phyloP scores from a whole-genome alignment of 2,888 invertebrate genomes.

The Luperina testacea region DNA sequence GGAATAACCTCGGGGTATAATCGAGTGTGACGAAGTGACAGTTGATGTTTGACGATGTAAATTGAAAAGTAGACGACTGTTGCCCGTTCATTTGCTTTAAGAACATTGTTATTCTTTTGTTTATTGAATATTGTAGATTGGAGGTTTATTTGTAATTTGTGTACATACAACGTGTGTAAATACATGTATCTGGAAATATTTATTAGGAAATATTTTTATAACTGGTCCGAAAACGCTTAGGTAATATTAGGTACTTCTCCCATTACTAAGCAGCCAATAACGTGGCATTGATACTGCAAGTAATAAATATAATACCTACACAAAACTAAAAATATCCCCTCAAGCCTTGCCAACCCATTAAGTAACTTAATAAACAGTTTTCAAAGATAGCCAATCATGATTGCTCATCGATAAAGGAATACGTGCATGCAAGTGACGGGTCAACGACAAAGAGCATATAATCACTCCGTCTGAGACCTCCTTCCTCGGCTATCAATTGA shows the following conservation, averaged over 20 bases:
- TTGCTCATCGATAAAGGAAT: constrained; percentile 29
- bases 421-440: constrained; percentile 38
- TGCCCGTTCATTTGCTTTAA: background rate
- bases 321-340: background rate
- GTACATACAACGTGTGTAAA: too few species aligned
- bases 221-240: background rate
- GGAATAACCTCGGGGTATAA: constrained; percentile 17
- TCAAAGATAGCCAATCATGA: constrained; percentile 32
- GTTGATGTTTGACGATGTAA: constrained; percentile 24
- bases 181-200: background rate
- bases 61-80: constrained; percentile 19
- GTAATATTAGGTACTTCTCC: background rate
- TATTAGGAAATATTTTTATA: background rate
- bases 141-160: background rate
- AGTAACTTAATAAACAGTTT: constrained; percentile 29
- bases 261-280: background rate
- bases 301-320: background rate
- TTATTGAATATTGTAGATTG: background rate
- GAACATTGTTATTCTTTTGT: background rate
- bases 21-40: constrained; percentile 11
- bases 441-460: constrained; percentile 46
- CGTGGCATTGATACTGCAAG: background rate
- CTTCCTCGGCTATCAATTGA: constrained; percentile 46
- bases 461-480: constrained; percentile 37
- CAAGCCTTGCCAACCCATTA: constrained; percentile 21